Base-by-base conservation (phyloP, 2,113 vertebrate genomes). In the Oreotrochilus melanogaster region DNA sequence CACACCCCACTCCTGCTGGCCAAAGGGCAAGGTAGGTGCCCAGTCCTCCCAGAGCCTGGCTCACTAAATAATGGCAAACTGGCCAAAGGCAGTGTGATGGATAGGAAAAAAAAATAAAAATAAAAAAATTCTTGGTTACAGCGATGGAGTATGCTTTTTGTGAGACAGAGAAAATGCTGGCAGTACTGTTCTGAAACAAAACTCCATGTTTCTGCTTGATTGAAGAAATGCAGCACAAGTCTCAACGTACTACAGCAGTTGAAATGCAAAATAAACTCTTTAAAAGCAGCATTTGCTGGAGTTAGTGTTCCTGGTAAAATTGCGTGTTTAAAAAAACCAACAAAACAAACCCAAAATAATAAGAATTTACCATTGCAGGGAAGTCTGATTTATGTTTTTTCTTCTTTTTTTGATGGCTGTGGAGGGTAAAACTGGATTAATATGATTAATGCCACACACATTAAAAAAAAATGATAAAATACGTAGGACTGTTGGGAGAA, bases 31-130 rank as follows among this genome's bases (percentile, higher is more conserved):
- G 70, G 47, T 28, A 28, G 18, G 25, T 48, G 45, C 45, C 6
- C 33, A 19, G 28, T 22, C 21, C 25, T 60, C 65, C 61, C 7
- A 3, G 22, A 84, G 31, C 27, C 48, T 21, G 69, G 6, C 23
- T 58, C 1, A 1, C 19, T 42, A 9, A 13, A 76, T 19, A 45
- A 24, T 2, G 31, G 11, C 45, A 1, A 1, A 3, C 17, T 33
- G 25, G 33, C 14, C 28, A 47, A 48, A 72, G 51, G n/a, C 47
- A 72, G 39, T 47, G 53, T 0, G 21, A 24, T 8, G 18, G 45
- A 17, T 5, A 11, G 27, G 27, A 12, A 33, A 56, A 74, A 57
- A 42, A n/a, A 25, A 22, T 24, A 24, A 50, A 50, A 7, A 47
- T 7, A 47, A 19, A 21, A n/a, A 17, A 11, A 13, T 35, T 19